Base-by-base conservation (phyloP, 2,113 vertebrate genomes). In the Lagopus muta region DNA sequence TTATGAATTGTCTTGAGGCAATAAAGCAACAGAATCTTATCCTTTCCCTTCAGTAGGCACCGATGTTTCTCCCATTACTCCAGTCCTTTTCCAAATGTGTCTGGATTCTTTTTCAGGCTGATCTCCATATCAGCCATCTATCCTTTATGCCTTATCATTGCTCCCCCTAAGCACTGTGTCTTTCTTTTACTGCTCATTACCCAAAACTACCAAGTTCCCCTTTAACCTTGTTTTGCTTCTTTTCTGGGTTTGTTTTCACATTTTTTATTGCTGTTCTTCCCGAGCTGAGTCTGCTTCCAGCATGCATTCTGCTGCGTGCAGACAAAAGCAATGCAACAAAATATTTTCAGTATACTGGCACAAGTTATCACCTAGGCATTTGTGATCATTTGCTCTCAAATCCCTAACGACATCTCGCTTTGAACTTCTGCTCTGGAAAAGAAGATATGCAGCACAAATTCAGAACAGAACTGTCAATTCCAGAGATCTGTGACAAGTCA, bases 191-290 rank as follows among this genome's bases (percentile, higher is more conserved):
- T 89, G 76, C 83, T 92, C 69, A 82, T 80, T 92, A 94, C 85
- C 65, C 95, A 88, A 89, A 80, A 80, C 88, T 85, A 90, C 90
- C 57, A 95, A 76, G 48, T 76, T 84, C 89, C 92, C 74, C 67
- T 89, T 85, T 70, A 58, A 88, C 86, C 88, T 78, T 78, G 64
- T 70, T 86, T 28, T 57, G 94, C 92, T 94, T 95, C 92, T 93
- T 92, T 96, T 93, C 96, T 92, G 81, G 73, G 73, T 95, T 92
- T 94, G 82, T 95, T 94, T 92, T 79, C 84, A 82, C 90, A 84
- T 95, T 95, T 90, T 95, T 92, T 96, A 89, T 86, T 89, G 88
- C 86, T 94, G 89, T 87, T 58, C 92, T 93, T 89, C 91, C 95
- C 88, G 76, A 92, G 90, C 88, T 21, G 82, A 90, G 88, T 92